Evolutionary conservation across 2,113 vertebrate species (phyloP), one percentile per base, ranked within the genome.

Genomic region (Ranitomeya imitator): DNA sequence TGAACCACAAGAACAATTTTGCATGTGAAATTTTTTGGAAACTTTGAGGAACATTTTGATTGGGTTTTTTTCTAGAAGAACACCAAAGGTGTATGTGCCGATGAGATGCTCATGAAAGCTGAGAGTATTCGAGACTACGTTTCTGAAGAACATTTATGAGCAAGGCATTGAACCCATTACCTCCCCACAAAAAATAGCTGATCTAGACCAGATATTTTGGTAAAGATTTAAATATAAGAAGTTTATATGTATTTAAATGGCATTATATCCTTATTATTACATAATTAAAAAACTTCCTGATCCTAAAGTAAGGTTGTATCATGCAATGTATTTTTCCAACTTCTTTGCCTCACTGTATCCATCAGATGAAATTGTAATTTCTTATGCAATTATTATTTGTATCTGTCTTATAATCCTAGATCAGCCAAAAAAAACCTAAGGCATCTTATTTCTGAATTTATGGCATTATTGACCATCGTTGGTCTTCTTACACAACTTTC

Each of bases 261-360:
- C n/a, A 10, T 67, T 67, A 23, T 23, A 67, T n/a, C 8, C 63
- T 67, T 14, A 67, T 31, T 61, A 16, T 3, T 4, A 6, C 26
- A 31, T 31, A 31, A 31, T 31, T 31, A 19, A 14, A 12, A 71
- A 71, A 19, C n/a, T 6, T 14, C 4, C 23, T 71, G 67, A 13
- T 71, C 16, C 12, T 73, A 37, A 37, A 6, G 13, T 74, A 45
- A 74, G 15, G 71, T 18, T 74, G 23, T 45, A 6, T 54, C 45
- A 83, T 52, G 80, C 31, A 83, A 83, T 15, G 51, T n/a, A 83
- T 82, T 5, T 15, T 45, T 83, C 1, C 52, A 45, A 67, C 81
- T 10, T 51, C 18, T 45, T 19, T n/a, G 1, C 15, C 23, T 57
- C 79, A 82, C 26, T 61, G 19, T 45, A 63, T 45, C 31, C 37